A percentile compares a stretch with the other conserved stretches of the same genome.
These are phyloP conservation scores for Epizoanthus fatuus DNA, from an alignment of 92 coral and sea anemone species.

Conservation along the genomic window DNA sequence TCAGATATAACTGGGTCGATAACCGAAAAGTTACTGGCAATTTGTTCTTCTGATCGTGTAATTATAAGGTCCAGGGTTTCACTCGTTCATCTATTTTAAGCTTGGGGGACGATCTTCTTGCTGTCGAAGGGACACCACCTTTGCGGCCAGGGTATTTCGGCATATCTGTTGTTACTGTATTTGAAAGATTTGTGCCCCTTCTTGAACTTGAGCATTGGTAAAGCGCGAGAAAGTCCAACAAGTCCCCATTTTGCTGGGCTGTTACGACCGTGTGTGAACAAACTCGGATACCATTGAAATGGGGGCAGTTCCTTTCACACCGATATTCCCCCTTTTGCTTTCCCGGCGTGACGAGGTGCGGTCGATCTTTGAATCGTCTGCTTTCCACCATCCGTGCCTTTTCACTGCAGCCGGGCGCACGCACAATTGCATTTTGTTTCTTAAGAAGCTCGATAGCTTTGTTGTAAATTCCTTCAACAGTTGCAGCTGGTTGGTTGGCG, in stretches of 20 bases:
- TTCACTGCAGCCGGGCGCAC: neutral
- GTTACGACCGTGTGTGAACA: slow-evolving; percentile 42
- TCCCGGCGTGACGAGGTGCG: slow-evolving; percentile 54
- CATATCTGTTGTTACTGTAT: slow-evolving; percentile 57
- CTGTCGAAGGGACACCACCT: slow-evolving; percentile 47
- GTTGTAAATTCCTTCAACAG: slow-evolving; percentile 28
- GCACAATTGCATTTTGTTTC: slow-evolving; percentile 30
- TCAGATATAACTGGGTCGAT: no score
- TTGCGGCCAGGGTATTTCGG: slow-evolving; percentile 55
- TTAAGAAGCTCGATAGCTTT: slow-evolving; percentile 28
- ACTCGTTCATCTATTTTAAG: slow-evolving; percentile 45
- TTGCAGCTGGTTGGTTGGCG: slow-evolving; percentile 26
- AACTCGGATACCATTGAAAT: slow-evolving; percentile 34
- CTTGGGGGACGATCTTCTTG: slow-evolving; percentile 44
- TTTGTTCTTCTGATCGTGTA: no score
- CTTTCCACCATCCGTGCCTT: slow-evolving; percentile 32
- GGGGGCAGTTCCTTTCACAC: slow-evolving; percentile 44
- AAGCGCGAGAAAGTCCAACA: neutral
- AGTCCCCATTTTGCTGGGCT: slow-evolving; percentile 46
- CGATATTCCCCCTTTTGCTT: slow-evolving; percentile 40
- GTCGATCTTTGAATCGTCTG: slow-evolving; percentile 12
- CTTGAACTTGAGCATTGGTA: neutral
- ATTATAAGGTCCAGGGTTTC: no score
- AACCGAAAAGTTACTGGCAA: no score
- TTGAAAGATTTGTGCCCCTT: slow-evolving; percentile 44